phyloP scores from a whole-genome alignment of 2,797 vertebrate genomes.

The Lutjanus campechanus region DNA sequence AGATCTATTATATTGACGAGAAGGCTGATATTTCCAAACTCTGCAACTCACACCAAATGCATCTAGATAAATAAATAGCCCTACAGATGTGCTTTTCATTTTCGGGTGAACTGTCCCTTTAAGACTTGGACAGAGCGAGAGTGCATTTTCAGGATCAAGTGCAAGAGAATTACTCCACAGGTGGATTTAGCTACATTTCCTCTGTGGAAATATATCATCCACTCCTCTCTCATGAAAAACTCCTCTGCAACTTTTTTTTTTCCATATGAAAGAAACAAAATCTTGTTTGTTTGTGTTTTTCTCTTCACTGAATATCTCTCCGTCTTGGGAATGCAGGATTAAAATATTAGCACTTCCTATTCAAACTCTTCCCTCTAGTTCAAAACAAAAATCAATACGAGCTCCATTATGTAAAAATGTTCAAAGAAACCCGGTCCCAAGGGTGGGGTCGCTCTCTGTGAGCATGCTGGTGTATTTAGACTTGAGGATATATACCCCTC shows the following conservation, averaged over 20 bases:
- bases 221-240: constrained; percentile 15
- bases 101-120: too few relatives aligned
- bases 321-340: constrained; percentile 68
- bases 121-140: background rate
- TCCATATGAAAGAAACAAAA: constrained; percentile 26
- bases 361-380: constrained; percentile 70
- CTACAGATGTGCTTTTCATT: too few relatives aligned
- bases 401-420: constrained; percentile 71
- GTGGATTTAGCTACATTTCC: background rate
- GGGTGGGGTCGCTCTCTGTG: constrained; percentile 53
- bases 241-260: constrained; percentile 11
- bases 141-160: constrained; percentile 11
- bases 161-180: constrained; percentile 20
- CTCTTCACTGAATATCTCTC: constrained; percentile 30
- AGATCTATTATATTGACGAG: too few relatives aligned
- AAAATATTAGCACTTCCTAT: constrained; percentile 76
- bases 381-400: constrained; percentile 75
- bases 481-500: constrained; percentile 46
- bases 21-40: too few relatives aligned
- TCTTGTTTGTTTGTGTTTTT: constrained; percentile 62
- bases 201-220: constrained; percentile 12
- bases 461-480: constrained; percentile 50
- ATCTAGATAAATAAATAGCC: too few relatives aligned
- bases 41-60: too few relatives aligned
- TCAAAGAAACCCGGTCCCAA: constrained; percentile 75